Evolutionary conservation across 2,888 invertebrate genomes (phyloP), one percentile per base, ranked within the genome.

Genomic region (Chymomyza fuscimana): DNA sequence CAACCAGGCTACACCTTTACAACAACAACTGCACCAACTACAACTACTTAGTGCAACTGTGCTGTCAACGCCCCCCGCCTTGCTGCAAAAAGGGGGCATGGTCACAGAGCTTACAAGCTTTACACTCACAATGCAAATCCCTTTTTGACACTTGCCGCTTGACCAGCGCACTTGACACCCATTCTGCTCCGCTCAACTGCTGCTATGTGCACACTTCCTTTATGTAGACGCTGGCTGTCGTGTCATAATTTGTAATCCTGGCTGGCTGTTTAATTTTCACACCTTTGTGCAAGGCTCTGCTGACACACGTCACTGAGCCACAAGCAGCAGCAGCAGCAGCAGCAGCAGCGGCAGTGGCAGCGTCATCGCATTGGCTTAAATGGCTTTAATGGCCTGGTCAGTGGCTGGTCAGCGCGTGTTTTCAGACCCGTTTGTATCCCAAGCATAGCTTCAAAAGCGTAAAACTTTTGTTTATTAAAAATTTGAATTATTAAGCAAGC

Each of bases 171-270:
- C 56, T n/a, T 4, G 32, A 40, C 19, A 50, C 60, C 61, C 16
- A 7, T 60, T 19, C 46, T 6, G 6, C 56, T 0, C 16, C 12
- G 1, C 2, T 1, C 46, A 5, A 15, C 58, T 40, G 9, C 64
- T 5, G 25, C 63, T 19, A n/a, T 0, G 69, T 46, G 59, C 77
- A 66, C 59, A 86, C 86, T 82, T 82, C 74, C 74, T 68, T 82
- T 74, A 82, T 86, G 78, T 46, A 4, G 40, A 46, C 40, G 75
- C 75, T 46, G 40, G 75, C 75, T 46, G 40, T 15, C 80, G 89
- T 85, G 90, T 89, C 88, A 89, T 87, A 89, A 90, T 89, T 89
- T 81, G 82, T 90, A 90, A 90, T 89, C 90, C 90, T 86, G 76
- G 86, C 81, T 73, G 82, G 81, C 73, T 83, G 87, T 88, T 87